Percentiles rank a stretch among this genome's conserved stretches.
Conservation (phyloP, 2,797 vertebrate species). For the Microcaecilia unicolor region DNA sequence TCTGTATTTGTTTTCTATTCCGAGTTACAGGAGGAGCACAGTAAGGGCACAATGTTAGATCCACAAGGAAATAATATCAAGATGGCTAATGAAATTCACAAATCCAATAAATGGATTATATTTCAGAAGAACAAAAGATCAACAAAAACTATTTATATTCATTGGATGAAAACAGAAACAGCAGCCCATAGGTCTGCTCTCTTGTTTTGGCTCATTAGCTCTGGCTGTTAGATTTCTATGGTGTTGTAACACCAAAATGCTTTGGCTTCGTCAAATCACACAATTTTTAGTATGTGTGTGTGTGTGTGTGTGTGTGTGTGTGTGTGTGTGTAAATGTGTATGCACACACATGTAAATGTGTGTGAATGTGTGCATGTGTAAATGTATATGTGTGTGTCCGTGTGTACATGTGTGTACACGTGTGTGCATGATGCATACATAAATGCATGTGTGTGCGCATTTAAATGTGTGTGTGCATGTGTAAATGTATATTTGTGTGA, state of each 20-base stretch:
- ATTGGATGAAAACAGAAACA: constrained; percentile 44
- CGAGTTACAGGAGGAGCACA: constrained; percentile 27
- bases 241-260: constrained; percentile 45
- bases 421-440: no score
- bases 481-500: no score
- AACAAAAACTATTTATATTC: constrained; percentile 51
- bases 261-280: no score
- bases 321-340: no score
- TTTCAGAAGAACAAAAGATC: constrained; percentile 57
- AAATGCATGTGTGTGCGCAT: no score
- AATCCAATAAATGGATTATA: constrained; percentile 52
- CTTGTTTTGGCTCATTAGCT: constrained; percentile 46
- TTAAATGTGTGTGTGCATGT: no score
- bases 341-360: no score
- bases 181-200: constrained; percentile 36
- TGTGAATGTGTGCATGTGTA: no score
- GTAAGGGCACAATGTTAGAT: constrained; percentile 44
- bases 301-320: no score
- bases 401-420: no score
- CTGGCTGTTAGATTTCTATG: constrained; percentile 45
- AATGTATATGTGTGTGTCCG: no score
- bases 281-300: no score
- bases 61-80: constrained; percentile 54
- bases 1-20: constrained; percentile 19
- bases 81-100: constrained; percentile 53